Base-by-base conservation (phyloP, 1,140 invertebrate genomes). In the Diabrotica virgifera region DNA sequence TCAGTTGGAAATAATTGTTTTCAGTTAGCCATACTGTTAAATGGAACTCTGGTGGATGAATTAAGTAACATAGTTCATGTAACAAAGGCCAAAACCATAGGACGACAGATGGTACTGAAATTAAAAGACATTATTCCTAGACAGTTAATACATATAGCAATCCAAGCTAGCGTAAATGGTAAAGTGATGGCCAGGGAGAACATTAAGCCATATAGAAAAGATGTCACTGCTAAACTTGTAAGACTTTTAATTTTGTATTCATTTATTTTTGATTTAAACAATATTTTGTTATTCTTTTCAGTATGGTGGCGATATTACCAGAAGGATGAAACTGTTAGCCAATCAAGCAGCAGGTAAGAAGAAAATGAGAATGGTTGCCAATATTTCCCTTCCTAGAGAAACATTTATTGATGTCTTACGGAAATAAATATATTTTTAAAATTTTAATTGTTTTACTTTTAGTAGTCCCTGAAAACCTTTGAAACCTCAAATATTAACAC, bases 391-490 rank as follows among this genome's bases (percentile, higher is more conserved):
- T 67, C 94, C 95, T 6, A 86, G 94, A 80, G 91, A 98, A 76
- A 95, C 94, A 9, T 98, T 98, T 81, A 94, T 98, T 69, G 89
- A 95, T 81, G 87, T 98, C 64, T 79, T 98, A 5, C 95, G 94
- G 78, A 87, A 85, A 84, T 92, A 85, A 82, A n/a, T n/a, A n/a
- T n/a, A n/a, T n/a, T n/a, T n/a, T n/a, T n/a, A n/a, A n/a, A n/a
- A n/a, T n/a, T n/a, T n/a, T n/a, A n/a, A n/a, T n/a, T n/a, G n/a
- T n/a, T n/a, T n/a, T n/a, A n/a, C n/a, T n/a, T n/a, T n/a, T n/a
- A n/a, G n/a, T n/a, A n/a, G n/a, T n/a, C n/a, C n/a, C n/a, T n/a
- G n/a, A n/a, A n/a, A n/a, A n/a, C n/a, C n/a, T n/a, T n/a, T n/a
- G n/a, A n/a, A n/a, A n/a, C n/a, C n/a, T n/a, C n/a, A n/a, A n/a